These are phyloP conservation scores for Sinelater perroti DNA, from an alignment of 2,888 invertebrate species.

Conservation along the genomic window DNA sequence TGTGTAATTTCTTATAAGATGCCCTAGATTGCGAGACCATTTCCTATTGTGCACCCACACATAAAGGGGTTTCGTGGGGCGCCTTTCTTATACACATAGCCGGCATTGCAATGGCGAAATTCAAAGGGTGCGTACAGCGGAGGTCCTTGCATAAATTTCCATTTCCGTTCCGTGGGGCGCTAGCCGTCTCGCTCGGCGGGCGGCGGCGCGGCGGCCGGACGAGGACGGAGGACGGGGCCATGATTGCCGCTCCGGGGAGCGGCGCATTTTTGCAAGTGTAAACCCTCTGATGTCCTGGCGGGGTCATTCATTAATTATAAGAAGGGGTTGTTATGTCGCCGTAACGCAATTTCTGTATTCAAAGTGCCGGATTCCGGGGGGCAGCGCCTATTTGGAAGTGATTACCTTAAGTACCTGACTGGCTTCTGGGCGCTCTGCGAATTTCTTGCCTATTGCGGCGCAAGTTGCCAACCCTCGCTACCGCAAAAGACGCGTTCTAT, in stretches of 20 bases:
- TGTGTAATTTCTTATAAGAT: slow-evolving; percentile 38
- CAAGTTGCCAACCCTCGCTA: no score
- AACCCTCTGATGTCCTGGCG: slow-evolving; percentile 47
- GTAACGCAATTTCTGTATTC: slow-evolving; percentile 40
- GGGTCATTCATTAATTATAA: slow-evolving; percentile 51
- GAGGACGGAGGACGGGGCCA: slow-evolving; percentile 13
- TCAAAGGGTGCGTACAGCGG: slow-evolving; percentile 46
- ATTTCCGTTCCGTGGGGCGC: slow-evolving; percentile 37
- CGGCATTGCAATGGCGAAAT: slow-evolving; percentile 48
- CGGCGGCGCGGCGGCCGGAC: slow-evolving; percentile 10
- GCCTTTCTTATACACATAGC: slow-evolving; percentile 49
- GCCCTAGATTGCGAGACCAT: slow-evolving; percentile 39
- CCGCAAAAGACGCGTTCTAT: no score
- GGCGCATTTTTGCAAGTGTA: slow-evolving; percentile 46
- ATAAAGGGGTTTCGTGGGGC: slow-evolving; percentile 48
- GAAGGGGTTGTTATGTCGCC: slow-evolving; percentile 45
- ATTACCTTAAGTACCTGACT: background rate
- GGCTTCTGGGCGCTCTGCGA: no score
- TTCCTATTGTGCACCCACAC: slow-evolving; percentile 47
- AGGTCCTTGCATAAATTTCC: slow-evolving; percentile 39
- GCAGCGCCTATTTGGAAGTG: slow-evolving; percentile 6
- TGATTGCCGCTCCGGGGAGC: slow-evolving; percentile 26
- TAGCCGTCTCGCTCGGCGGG: slow-evolving; percentile 25
- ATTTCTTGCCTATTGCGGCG: no score
- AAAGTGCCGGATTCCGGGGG: slow-evolving; percentile 21